phyloP scores from a whole-genome alignment of 2,113 vertebrate genomes.

The Varanus komodoensis region DNA sequence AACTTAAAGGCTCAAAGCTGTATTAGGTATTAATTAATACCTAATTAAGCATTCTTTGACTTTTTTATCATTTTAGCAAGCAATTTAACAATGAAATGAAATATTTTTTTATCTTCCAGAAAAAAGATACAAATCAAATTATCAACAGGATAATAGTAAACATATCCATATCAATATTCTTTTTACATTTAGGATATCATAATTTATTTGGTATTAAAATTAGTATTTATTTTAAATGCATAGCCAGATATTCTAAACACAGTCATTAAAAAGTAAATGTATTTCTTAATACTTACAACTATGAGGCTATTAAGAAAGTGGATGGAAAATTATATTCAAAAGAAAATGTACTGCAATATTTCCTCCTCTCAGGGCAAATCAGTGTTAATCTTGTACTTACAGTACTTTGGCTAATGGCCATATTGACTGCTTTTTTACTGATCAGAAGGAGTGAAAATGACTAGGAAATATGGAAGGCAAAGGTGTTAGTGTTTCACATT shows the following conservation, averaged over 20 bases:
- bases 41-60: neutral
- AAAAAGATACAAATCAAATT: neutral
- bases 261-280: constrained; percentile 11
- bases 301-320: neutral
- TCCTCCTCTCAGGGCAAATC: neutral
- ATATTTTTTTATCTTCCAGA: neutral
- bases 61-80: neutral
- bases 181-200: neutral
- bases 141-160: neutral
- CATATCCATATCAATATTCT: neutral
- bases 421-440: neutral
- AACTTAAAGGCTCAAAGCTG: neutral
- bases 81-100: neutral
- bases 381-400: neutral
- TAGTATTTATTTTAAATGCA: neutral
- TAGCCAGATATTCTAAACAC: neutral
- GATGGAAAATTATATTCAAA: constrained; percentile 20
- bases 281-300: neutral
- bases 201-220: neutral
- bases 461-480: neutral
- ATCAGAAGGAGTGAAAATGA: neutral
- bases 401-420: neutral
- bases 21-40: neutral
- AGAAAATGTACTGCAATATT: constrained; percentile 28
- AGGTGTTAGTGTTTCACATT: rapidly evolving